Conservation (phyloP, 2,888 invertebrate genomes). For the Pterobdella sp. region DNA sequence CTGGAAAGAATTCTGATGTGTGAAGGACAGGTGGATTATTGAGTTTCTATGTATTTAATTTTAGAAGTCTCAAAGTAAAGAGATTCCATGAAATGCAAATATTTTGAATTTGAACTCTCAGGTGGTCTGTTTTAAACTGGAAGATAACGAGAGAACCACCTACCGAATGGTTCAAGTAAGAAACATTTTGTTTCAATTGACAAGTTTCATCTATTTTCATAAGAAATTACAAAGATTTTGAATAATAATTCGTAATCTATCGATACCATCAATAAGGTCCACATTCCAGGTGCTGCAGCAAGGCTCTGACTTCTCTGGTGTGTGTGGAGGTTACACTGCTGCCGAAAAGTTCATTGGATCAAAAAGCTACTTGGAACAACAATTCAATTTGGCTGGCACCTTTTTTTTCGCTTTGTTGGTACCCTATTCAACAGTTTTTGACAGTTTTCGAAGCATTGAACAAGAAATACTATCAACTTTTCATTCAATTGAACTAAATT, state of each 20-base stretch:
- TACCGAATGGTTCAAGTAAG: background rate
- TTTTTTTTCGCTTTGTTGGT: conserved; percentile 51
- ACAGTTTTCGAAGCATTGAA: too few species aligned
- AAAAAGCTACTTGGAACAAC: conserved; percentile 44
- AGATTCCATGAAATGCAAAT: too few species aligned
- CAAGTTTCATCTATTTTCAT: background rate
- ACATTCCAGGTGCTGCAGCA: conserved; percentile 47
- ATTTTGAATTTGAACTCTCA: conserved; percentile 17
- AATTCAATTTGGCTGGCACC: conserved; percentile 49
- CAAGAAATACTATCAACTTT: too few species aligned
- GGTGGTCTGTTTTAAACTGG: conserved; percentile 37
- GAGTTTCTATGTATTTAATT: too few species aligned
- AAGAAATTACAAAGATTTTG: too few species aligned
- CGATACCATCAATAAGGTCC: background rate
- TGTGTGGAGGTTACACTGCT: conserved; percentile 40
- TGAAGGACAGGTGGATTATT: conserved; percentile 49
- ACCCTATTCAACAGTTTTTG: background rate
- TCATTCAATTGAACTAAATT: too few species aligned
- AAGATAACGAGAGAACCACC: background rate
- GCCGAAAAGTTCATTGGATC: conserved; percentile 39
- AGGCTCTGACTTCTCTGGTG: conserved; percentile 38
- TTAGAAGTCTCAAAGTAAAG: too few species aligned
- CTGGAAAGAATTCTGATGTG: conserved; percentile 44
- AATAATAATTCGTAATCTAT: background rate
- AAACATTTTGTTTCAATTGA: background rate